Evolutionary conservation across 1,140 invertebrate species (phyloP).

Genomic region (Drosophila baimaii): DNA sequence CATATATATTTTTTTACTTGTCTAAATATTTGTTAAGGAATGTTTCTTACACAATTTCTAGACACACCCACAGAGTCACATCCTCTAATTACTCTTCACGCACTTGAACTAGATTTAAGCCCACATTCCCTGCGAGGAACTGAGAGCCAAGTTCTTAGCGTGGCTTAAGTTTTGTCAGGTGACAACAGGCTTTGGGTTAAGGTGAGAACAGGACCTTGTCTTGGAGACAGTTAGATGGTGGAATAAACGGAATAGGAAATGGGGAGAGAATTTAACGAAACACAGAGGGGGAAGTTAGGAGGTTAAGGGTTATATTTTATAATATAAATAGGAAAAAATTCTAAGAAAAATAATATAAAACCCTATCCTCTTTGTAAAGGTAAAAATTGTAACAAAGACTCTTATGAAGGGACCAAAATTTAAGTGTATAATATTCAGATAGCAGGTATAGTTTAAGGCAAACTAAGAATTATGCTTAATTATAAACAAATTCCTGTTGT

Average conservation of each 20-base stretch:
- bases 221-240: slow-evolving; percentile 27
- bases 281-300: not conserved
- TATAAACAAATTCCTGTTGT: not conserved
- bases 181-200: slow-evolving; percentile 34
- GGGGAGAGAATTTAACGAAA: not conserved
- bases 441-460: too few relatives aligned
- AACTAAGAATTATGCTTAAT: not conserved
- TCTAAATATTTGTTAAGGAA: slow-evolving; percentile 66
- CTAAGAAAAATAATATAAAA: not conserved
- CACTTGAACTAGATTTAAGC: slow-evolving; percentile 72
- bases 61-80: slow-evolving; percentile 10
- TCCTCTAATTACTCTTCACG: slow-evolving; percentile 72
- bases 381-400: not conserved
- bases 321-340: not conserved
- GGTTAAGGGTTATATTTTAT: not conserved
- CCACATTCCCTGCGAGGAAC: slow-evolving; percentile 10
- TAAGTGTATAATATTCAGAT: too few relatives aligned
- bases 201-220: slow-evolving; percentile 50
- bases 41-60: slow-evolving; percentile 22
- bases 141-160: not conserved
- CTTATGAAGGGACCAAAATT: too few relatives aligned
- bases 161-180: not conserved
- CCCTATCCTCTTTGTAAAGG: not conserved
- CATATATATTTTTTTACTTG: slow-evolving; percentile 20
- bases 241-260: not conserved